A percentile compares a stretch with the other conserved stretches of the same genome.
Evolutionary conservation across 2,797 vertebrate species (phyloP).

Genomic region (Hephaestus fuliginosus): DNA sequence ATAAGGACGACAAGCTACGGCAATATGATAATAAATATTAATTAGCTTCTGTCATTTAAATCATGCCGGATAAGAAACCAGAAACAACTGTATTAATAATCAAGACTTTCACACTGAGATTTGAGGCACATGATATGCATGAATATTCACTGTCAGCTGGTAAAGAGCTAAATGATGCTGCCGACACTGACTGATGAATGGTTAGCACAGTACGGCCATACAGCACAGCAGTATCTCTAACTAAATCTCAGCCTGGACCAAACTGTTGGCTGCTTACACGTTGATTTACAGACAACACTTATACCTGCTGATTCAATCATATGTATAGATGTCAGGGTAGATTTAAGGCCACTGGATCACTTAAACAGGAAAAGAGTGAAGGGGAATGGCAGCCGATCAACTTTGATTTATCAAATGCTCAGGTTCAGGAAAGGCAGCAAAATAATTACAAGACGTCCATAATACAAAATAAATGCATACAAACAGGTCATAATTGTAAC

Average conservation of each 20-base stretch:
- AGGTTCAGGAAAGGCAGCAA: not conserved
- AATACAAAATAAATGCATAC: not conserved
- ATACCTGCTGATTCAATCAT: no score
- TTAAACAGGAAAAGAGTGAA: not conserved
- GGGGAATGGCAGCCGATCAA: not conserved
- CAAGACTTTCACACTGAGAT: not conserved
- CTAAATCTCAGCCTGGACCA: not conserved
- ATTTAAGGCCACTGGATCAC: not conserved
- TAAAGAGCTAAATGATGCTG: not conserved
- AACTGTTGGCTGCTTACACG: not conserved
- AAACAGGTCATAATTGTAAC: no score
- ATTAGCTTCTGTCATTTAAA: not conserved
- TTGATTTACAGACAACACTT: not conserved
- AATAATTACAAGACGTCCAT: not conserved
- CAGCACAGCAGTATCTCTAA: not conserved
- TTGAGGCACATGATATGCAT: not conserved
- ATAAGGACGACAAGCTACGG: no score
- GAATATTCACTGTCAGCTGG: not conserved
- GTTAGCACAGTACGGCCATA: not conserved
- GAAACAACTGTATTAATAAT: not conserved
- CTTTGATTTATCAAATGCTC: no score
- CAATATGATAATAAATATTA: no score
- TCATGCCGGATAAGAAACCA: not conserved
- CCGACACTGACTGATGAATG: not conserved
- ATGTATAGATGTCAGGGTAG: not conserved